phyloP scores from a whole-genome alignment of 2,888 invertebrate species.

The Creontiades dilutus region DNA sequence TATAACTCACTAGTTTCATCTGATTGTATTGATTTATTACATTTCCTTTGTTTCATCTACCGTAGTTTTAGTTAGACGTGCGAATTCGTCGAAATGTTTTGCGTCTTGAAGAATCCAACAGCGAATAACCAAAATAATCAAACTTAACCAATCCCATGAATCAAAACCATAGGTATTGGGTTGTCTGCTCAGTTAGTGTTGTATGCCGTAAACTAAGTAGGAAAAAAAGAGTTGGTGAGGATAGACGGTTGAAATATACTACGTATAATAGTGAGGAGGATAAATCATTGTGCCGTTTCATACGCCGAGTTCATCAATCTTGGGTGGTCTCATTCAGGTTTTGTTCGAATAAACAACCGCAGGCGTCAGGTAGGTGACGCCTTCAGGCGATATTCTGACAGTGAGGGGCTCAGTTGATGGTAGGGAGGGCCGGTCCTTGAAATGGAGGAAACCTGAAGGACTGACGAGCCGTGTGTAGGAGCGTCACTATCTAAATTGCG shows the following conservation, averaged over 20 bases:
- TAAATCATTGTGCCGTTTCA: constrained; percentile 29
- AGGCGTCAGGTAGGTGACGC: constrained; percentile 20
- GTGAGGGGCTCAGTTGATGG: neutral
- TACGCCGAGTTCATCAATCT: constrained; percentile 2
- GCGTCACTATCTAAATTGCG: constrained; percentile 39
- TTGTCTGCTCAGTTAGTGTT: neutral
- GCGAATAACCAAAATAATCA: too few species aligned
- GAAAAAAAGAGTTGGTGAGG: neutral
- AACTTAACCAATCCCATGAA: neutral
- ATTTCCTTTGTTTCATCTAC: too few species aligned
- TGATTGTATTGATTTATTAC: too few species aligned
- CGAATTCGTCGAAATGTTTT: too few species aligned
- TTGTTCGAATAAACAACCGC: constrained; percentile 35
- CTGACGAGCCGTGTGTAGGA: constrained; percentile 32
- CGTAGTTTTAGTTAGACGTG: too few species aligned
- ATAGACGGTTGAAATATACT: constrained; percentile 15
- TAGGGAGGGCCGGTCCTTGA: neutral
- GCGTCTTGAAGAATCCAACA: too few species aligned
- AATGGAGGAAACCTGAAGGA: neutral
- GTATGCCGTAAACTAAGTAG: neutral
- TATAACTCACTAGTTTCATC: too few species aligned
- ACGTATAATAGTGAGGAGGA: constrained; percentile 10
- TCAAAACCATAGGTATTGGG: neutral
- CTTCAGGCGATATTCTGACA: constrained; percentile 25
- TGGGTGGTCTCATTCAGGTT: constrained; percentile 35